Conservation (phyloP, 2,888 invertebrate species). For the Pasiphila rectangulata region DNA sequence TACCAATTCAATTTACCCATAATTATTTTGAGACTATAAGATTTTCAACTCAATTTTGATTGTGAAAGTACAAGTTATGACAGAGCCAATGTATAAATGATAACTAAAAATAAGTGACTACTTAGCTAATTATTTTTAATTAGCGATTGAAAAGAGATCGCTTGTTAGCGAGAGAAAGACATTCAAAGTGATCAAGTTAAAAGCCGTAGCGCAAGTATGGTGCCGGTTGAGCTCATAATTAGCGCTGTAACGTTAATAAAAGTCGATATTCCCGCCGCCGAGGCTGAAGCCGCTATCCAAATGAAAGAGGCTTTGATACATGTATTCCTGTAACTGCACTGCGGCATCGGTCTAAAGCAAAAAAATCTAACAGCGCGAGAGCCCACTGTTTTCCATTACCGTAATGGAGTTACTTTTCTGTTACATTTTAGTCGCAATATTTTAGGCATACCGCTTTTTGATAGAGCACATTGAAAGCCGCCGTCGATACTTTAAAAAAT, state of each 20-base stretch:
- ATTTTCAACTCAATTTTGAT: too few species aligned
- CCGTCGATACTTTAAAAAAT: constrained; percentile 36
- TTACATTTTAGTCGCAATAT: constrained; percentile 60
- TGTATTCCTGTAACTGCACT: constrained; percentile 72
- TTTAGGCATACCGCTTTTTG: constrained; percentile 39
- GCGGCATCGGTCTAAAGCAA: constrained; percentile 63
- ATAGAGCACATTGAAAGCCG: constrained; percentile 31
- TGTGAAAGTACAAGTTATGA: too few species aligned
- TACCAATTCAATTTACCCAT: too few species aligned
- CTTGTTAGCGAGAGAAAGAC: too few species aligned
- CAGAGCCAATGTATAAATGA: too few species aligned
- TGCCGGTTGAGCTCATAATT: constrained; percentile 50
- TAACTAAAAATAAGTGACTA: too few species aligned
- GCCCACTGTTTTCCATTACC: constrained; percentile 73
- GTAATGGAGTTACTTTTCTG: constrained; percentile 70
- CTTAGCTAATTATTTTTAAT: too few species aligned
- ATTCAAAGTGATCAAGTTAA: constrained; percentile 39
- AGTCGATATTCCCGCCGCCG: constrained; percentile 57
- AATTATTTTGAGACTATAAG: too few species aligned
- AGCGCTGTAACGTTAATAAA: constrained; percentile 60
- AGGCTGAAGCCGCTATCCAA: constrained; percentile 49
- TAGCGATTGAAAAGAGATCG: too few species aligned
- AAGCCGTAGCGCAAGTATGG: constrained; percentile 26
- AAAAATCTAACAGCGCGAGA: constrained; percentile 59
- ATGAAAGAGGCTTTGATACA: constrained; percentile 74